Evolutionary conservation across 2,888 invertebrate genomes (phyloP).

Genomic region (Deilephila elpenor): DNA sequence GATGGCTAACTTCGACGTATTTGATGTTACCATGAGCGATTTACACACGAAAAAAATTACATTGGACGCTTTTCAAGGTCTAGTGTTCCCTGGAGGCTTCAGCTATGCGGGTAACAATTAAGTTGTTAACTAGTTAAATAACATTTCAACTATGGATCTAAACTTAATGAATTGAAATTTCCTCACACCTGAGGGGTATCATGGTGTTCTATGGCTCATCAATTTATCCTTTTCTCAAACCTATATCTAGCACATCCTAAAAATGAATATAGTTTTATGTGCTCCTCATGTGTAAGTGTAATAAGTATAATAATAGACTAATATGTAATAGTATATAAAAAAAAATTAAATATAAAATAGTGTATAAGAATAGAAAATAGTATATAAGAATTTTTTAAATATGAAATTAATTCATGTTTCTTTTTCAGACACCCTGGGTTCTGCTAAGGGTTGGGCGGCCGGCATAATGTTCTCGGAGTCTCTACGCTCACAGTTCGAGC

Average conservation of each 20-base stretch:
- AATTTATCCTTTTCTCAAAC: too few relatives aligned
- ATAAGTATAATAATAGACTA: too few relatives aligned
- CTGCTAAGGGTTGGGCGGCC: conserved; percentile 99
- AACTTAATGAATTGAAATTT: too few relatives aligned
- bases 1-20: conserved; percentile 95
- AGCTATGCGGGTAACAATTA: conserved; percentile 94
- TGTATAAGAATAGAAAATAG: neutral
- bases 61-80: conserved; percentile 92
- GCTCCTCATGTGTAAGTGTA: too few relatives aligned
- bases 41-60: conserved; percentile 88
- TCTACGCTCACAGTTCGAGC: conserved; percentile 90
- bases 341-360: too few relatives aligned
- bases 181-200: too few relatives aligned
- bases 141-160: too few relatives aligned
- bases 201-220: too few relatives aligned
- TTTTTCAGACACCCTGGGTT: conserved; percentile 93
- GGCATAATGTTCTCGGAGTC: conserved; percentile 92
- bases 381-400: neutral
- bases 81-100: conserved; percentile 99
- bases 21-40: conserved; percentile 98
- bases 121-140: too few relatives aligned
- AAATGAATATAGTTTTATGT: too few relatives aligned
- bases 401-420: conserved; percentile 18
- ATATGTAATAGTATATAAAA: too few relatives aligned
- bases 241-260: too few relatives aligned